Base-by-base conservation (phyloP, 2,113 vertebrate genomes). In the Plotosus lineatus region DNA sequence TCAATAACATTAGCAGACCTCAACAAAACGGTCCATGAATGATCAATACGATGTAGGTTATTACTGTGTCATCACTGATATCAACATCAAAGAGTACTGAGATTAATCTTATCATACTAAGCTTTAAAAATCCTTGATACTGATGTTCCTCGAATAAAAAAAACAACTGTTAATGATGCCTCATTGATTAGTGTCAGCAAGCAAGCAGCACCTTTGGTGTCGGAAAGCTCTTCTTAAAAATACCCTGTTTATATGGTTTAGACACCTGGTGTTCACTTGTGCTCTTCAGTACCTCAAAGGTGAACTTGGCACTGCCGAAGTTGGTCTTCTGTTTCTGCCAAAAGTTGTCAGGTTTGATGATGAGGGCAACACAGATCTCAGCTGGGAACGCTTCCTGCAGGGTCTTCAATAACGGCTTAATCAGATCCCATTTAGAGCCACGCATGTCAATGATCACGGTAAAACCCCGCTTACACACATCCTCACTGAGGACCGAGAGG, bases 271-370 rank as follows among this genome's bases (percentile, higher is more conserved):
- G 5, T 42, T 75, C 4, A 14, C 17, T 9, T 48, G n/a, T 10
- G 9, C 14, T 51, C 14, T 28, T 51, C 6, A 90, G 92, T 87
- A 99, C 98, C 96, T 99, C 98, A 85, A 99, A 99, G 88, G 96
- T 97, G 90, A 99, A 99, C 89, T 99, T 99, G 72, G 98, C 97
- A 84, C 97, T 99, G 88, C 98, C 98, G 0, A 99, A 99, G 90
- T 99, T 99, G 1, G 98, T 99, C 89, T 99, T 99, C 93, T 99
- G 98, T 68, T 99, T 99, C 93, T 99, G 98, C 98, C 98, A 99
- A 93, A 99, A 99, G 91, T 98, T 99, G 91, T 99, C 98, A 0
- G 98, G 98, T 89, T 99, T 99, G 90, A 99, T 99, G 91, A 99
- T 99, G 86, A 99, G 96, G 28, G 98, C 97, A 84, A 98, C 96